Evolutionary conservation across 2,797 vertebrate species (phyloP).

Genomic region (Myiothlypis coronata): DNA sequence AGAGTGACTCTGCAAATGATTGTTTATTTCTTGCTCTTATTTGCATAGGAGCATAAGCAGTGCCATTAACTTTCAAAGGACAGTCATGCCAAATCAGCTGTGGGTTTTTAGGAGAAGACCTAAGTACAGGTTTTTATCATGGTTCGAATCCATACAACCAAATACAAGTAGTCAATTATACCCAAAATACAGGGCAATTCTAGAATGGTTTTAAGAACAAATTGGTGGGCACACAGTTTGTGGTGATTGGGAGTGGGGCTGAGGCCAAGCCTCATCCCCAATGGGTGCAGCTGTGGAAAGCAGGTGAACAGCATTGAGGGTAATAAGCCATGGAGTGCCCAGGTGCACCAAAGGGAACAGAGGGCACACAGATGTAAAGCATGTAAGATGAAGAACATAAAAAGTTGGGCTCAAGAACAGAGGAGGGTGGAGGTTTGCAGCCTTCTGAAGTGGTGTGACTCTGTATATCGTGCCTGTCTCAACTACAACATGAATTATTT

Average conservation of each 20-base stretch:
- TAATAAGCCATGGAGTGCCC: not conserved
- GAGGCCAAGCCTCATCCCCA: not conserved
- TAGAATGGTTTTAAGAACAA: constrained; percentile 5
- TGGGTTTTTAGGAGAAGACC: not conserved
- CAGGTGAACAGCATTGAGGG: not conserved
- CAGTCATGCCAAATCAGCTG: not conserved
- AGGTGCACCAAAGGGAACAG: not conserved
- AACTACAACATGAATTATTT: not conserved
- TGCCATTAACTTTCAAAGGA: not conserved
- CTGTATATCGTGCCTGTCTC: not conserved
- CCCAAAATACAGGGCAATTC: not conserved
- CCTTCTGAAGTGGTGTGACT: not conserved
- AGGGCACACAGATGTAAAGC: not conserved
- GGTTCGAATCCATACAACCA: not conserved
- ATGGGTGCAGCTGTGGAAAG: not conserved
- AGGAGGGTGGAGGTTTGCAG: not conserved
- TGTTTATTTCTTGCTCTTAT: not conserved
- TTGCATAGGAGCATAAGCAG: not conserved
- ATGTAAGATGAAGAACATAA: not conserved
- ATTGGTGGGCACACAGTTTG: not conserved
- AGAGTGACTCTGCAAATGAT: not conserved
- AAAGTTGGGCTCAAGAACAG: not conserved
- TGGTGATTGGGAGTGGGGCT: not conserved
- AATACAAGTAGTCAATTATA: not conserved
- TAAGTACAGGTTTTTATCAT: not conserved